Evolutionary conservation across 1,140 invertebrate genomes (phyloP), one percentile per base, ranked within the genome.

Genomic region (Apis dorsata): DNA sequence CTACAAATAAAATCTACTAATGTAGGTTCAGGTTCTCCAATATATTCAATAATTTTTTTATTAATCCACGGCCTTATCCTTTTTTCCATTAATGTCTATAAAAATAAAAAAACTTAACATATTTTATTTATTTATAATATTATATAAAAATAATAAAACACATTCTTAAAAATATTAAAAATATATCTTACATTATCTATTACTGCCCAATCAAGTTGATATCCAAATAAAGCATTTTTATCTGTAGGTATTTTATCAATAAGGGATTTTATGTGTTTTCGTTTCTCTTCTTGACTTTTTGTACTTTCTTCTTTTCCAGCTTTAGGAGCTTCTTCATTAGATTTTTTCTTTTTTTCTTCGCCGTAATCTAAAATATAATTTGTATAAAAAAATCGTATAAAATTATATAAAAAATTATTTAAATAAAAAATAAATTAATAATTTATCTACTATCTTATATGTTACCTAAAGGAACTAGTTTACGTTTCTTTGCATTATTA

Each of bases 1-100:
- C 98, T 98, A 95, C 99, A 99, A 91, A 99, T 99, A 95, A 99
- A 99, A 94, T 99, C 98, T 17, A 99, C 98, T 75, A 99, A 94
- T 17, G 98, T 99, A n/a, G 98, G 98, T 94, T 99, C 99, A 62
- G 99, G 99, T 94, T 99, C 99, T 68, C 99, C 99, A 92, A 99
- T 99, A 94, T 99, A 99, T 95, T 99, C 99, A 85, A 99, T 97
- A 85, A 99, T 99, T 94, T 99, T 99, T 94, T 99, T 99, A 94
- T 99, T 99, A 81, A 99, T 99, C 99, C 99, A 99, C 71, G 99
- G 99, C 89, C 98, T 96, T 93, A 99, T 99, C 92, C 99, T 96
- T 92, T 98, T 98, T 93, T 99, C 98, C 98, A 99, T 99, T 87
- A 99, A 94, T 88, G 94, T 93, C 96, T 97, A 88, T 62, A 92